Conservation (phyloP, 2,888 invertebrate genomes). For the Amphimallon solstitiale region DNA sequence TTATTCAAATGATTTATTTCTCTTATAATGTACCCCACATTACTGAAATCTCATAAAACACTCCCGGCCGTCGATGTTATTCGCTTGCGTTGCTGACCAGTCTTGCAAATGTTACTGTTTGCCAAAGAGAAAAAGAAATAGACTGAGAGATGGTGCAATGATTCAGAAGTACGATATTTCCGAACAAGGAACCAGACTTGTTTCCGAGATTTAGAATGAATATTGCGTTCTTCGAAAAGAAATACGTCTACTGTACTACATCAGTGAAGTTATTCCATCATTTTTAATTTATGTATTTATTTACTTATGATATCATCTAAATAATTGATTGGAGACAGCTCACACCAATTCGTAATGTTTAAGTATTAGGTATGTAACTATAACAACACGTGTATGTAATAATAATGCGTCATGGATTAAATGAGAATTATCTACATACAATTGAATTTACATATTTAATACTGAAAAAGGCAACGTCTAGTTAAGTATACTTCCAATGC, state of each 20-base stretch:
- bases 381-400: no score
- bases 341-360: neutral
- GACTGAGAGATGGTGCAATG: slow-evolving; percentile 15
- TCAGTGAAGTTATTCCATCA: slow-evolving; percentile 15
- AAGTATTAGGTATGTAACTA: no score
- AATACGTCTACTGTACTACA: slow-evolving; percentile 16
- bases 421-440: no score
- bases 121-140: slow-evolving; percentile 15
- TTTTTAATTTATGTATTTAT: slow-evolving; percentile 11
- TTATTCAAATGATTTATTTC: neutral
- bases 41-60: slow-evolving; percentile 24
- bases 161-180: slow-evolving; percentile 22
- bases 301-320: slow-evolving; percentile 20
- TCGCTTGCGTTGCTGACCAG: slow-evolving; percentile 8
- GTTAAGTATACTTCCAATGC: no score
- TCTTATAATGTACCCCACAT: neutral
- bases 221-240: slow-evolving; percentile 9
- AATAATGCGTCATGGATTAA: no score
- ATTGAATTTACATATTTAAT: no score
- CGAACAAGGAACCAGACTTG: slow-evolving; percentile 15
- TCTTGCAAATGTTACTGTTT: neutral
- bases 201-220: slow-evolving; percentile 21
- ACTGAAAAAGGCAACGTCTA: no score
- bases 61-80: slow-evolving; percentile 7
- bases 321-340: neutral